Evolutionary conservation across 2,888 invertebrate species (phyloP), one percentile per base, ranked within the genome.

Genomic region (Callyntrura sp.): DNA sequence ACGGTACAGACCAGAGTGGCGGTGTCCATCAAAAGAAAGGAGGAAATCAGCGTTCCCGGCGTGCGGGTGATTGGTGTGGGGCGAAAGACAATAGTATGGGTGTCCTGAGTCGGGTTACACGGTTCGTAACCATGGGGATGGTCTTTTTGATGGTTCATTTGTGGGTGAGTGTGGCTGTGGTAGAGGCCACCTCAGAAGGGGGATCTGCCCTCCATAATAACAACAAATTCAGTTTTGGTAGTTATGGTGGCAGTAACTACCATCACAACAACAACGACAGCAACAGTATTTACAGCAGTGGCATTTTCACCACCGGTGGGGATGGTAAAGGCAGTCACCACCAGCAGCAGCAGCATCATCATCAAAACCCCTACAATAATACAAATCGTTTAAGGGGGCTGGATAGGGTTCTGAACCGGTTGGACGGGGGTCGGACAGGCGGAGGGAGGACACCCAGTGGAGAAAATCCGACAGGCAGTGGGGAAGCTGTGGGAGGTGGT

Each of bases 341-440:
- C 12, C 57, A 57, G 4, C 57, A 57, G 57, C n/a, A 57, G 57
- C 57, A 57, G n/a, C n/a, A 57, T 12, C n/a, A n/a, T 8, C 60
- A 60, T 14, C 20, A 17, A 20, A 14, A 3, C 35, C n/a, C 60
- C 0, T 70, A 70, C 70, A 35, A 35, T 35, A 6, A 6, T 35
- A 70, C 17, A 20, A 45, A 92, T 86, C 91, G 92, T 0, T 92
- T 93, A 70, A 93, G 91, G 81, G 92, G 92, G 81, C 85, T 93
- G 55, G 92, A 93, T 79, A 85, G 93, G 11, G 90, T 93, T 87
- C 87, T 92, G n/a, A 93, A 91, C 70, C 90, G 93, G 25, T 86
- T 93, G 73, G 93, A 92, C 51, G 92, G 92, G 3, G 5, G 35
- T 43, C 25, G 43, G 17, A 35, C 35, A 6, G 35, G 35, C 23